phyloP scores from a whole-genome alignment of 2,797 vertebrate genomes.

The Brachyalestes nurse region DNA sequence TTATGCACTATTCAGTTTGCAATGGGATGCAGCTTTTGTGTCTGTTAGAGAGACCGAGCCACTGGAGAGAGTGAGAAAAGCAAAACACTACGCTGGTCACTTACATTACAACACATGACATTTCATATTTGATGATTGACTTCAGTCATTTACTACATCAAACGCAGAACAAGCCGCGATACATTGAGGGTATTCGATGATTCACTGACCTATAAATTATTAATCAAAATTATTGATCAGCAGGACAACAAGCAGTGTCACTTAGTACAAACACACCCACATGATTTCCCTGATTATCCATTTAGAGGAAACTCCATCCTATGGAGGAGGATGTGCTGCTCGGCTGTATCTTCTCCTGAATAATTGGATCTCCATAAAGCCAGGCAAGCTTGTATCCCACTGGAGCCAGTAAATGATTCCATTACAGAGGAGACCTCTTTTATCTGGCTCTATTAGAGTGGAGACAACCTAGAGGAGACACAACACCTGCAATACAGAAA shows the following conservation, averaged over 20 bases:
- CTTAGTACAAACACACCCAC: conserved; percentile 13
- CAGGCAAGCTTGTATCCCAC: conserved; percentile 28
- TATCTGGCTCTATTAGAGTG: conserved; percentile 60
- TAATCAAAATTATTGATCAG: conserved; percentile 16
- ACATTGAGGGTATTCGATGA: not conserved
- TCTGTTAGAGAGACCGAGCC: no score
- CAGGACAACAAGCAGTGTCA: conserved; percentile 4
- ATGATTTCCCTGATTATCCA: conserved; percentile 19
- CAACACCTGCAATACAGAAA: conserved; percentile 55
- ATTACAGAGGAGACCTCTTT: conserved; percentile 37
- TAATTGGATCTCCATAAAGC: conserved; percentile 33
- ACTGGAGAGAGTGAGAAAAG: no score
- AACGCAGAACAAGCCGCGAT: no score
- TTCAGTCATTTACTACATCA: no score
- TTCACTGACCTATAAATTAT: conserved; percentile 12
- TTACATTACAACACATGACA: no score
- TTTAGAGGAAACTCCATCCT: conserved; percentile 23
- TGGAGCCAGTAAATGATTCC: conserved; percentile 34
- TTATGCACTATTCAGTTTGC: no score
- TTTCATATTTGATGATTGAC: no score
- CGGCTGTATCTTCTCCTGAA: conserved; percentile 21
- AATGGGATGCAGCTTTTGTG: no score
- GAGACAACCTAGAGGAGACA: conserved; percentile 58
- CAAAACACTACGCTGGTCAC: no score
- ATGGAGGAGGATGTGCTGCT: conserved; percentile 9